Percentiles rank a stretch among this genome's conserved stretches.
Conservation (phyloP, 2,888 invertebrate genomes). For the Euclidia mi region DNA sequence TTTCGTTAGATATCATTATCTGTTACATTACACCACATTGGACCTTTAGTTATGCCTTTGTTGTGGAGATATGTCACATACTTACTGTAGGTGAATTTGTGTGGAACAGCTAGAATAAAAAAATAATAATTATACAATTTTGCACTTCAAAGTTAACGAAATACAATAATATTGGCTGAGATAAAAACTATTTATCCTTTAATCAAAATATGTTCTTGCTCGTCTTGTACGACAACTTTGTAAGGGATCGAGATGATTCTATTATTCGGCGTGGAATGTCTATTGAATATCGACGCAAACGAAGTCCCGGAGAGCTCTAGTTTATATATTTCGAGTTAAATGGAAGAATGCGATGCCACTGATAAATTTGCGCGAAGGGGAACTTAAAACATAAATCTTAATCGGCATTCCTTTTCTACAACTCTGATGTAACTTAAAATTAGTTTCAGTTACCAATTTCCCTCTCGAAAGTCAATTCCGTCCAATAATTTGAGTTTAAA, state of each 20-base stretch:
- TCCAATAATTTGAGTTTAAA: constrained; percentile 58
- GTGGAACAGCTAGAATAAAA: too few relatives aligned
- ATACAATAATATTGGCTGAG: too few relatives aligned
- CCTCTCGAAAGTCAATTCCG: constrained; percentile 60
- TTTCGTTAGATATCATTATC: too few relatives aligned
- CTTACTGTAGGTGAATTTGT: too few relatives aligned
- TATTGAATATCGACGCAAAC: constrained; percentile 5
- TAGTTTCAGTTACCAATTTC: constrained; percentile 57
- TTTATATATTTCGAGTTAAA: constrained; percentile 17
- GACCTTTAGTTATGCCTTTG: too few relatives aligned
- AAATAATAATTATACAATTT: too few relatives aligned
- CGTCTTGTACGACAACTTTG: background rate
- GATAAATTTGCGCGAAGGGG: constrained; percentile 22
- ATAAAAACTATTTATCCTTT: too few relatives aligned
- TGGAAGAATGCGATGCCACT: constrained; percentile 25
- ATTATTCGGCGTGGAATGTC: constrained; percentile 8
- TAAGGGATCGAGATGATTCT: constrained; percentile 2
- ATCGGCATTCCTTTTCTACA: constrained; percentile 45
- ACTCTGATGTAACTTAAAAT: constrained; percentile 53
- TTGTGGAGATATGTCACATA: too few relatives aligned
- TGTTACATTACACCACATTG: too few relatives aligned
- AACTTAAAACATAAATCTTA: constrained; percentile 43
- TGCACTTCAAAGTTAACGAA: too few relatives aligned
- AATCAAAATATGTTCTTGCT: background rate
- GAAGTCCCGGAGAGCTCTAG: background rate